phyloP scores from a whole-genome alignment of 2,113 vertebrate species.

The Butorides virescens region DNA sequence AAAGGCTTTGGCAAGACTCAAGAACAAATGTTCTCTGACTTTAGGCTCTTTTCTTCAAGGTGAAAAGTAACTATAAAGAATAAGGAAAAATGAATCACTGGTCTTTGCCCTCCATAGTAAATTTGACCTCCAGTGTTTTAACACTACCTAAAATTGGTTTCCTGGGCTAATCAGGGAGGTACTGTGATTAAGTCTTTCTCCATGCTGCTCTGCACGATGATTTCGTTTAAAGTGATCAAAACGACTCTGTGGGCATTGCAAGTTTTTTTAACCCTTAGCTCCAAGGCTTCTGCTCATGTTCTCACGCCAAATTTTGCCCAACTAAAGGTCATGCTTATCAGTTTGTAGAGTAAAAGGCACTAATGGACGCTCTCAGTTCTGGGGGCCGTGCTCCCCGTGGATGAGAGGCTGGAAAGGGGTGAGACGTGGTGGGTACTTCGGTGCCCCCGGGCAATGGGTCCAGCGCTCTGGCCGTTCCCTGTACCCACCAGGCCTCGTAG shows the following conservation, averaged over 20 bases:
- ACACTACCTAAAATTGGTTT: slow-evolving; percentile 1
- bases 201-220: not conserved
- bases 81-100: slow-evolving; percentile 57
- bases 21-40: slow-evolving; percentile 52
- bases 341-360: not conserved
- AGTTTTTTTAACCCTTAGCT: not conserved
- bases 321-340: not conserved
- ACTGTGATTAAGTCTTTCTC: not conserved
- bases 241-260: not conserved
- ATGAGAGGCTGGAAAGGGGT: not conserved
- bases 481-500: not conserved
- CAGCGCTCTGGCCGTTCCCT: not conserved
- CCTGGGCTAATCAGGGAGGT: slow-evolving; percentile 21
- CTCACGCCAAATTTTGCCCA: not conserved
- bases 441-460: not conserved
- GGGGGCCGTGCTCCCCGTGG: not conserved
- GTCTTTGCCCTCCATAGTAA: slow-evolving; percentile 59
- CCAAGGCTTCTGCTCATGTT: not conserved
- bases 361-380: rapidly evolving
- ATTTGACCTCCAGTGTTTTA: slow-evolving; percentile 53
- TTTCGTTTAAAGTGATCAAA: not conserved
- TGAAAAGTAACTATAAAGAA: slow-evolving; percentile 46
- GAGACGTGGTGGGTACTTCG: rapidly evolving
- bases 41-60: slow-evolving; percentile 58
- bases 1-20: slow-evolving; percentile 17